Evolutionary conservation across 2,113 vertebrate genomes (phyloP), one percentile per base, ranked within the genome.

Genomic region (Daphoenositta chrysoptera): DNA sequence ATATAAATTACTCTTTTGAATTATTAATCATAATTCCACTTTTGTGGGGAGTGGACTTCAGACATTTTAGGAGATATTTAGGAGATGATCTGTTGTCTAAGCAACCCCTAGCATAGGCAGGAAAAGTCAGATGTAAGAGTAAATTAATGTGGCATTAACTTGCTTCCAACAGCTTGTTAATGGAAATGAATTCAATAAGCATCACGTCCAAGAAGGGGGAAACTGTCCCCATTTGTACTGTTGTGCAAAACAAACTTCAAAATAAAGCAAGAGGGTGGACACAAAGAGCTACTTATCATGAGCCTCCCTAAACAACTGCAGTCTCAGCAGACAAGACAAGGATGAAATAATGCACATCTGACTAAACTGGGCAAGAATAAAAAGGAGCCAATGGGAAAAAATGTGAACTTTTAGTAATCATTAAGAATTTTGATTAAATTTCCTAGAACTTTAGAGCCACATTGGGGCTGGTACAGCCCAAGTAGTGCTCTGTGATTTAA

Each of bases 81-180:
- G 54, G 57, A 78, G 37, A 81, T 40, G 16, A 93, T 68, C 66
- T 84, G 64, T 91, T 90, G 60, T 91, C 86, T 75, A 79, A 92
- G 75, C 44, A 93, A 86, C 54, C 19, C 66, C 83, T 78, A 71
- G 30, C 66, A 89, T 0, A 91, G 40, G 42, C 48, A 90, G 37
- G 18, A 89, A 91, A 84, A 89, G 79, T 75, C 76, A 89, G 80
- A 87, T 45, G 27, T 70, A 70, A 66, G 27, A 90, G 58, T 79
- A 91, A 80, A 94, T 93, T 84, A 92, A 83, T 5, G 31, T 76
- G 45, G 72, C 53, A 73, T 83, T 87, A 87, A 94, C 58, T 77
- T 70, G 69, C 22, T 78, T 88, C 50, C 79, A 90, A 89, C 69
- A 85, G 57, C 33, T 81, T 96, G 81, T 93, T 84, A 91, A 72